phyloP scores from a whole-genome alignment of 1,140 invertebrate species.

The Diplogasteroides magnus region DNA sequence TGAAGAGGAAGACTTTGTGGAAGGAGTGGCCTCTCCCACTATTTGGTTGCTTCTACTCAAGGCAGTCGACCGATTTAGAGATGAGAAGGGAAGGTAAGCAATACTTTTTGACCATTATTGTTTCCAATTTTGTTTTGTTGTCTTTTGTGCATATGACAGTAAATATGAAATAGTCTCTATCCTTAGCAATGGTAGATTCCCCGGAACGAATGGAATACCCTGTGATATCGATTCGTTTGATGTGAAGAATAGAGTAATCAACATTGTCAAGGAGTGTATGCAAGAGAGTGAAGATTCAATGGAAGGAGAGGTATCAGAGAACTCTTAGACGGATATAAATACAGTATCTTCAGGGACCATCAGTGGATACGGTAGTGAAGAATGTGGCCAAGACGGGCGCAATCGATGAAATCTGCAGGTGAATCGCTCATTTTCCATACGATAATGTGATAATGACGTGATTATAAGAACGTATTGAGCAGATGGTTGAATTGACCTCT shows the following conservation, averaged over 20 bases:
- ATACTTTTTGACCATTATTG: too few relatives aligned
- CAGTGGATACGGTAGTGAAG: not conserved
- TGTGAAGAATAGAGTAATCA: constrained; percentile 13
- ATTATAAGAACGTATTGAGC: not conserved
- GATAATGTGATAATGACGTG: not conserved
- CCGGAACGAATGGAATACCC: constrained; percentile 62
- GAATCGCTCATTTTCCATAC: too few relatives aligned
- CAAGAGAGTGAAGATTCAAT: not conserved
- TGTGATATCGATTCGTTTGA: constrained; percentile 25
- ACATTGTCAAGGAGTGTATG: not conserved
- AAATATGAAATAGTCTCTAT: too few relatives aligned
- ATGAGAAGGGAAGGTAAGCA: constrained; percentile 68
- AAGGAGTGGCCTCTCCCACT: not conserved
- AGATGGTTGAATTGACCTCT: not conserved
- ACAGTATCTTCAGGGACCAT: too few relatives aligned
- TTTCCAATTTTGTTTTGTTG: too few relatives aligned
- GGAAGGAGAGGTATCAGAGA: not conserved
- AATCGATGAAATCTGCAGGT: too few relatives aligned
- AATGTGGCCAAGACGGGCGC: too few relatives aligned
- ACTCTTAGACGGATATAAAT: too few relatives aligned
- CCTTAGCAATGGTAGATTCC: constrained; percentile 64
- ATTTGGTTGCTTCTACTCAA: constrained; percentile 79
- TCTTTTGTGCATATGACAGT: too few relatives aligned
- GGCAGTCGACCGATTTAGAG: constrained; percentile 80
- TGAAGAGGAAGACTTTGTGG: not conserved